A percentile compares a stretch with the other conserved stretches of the same genome.
Evolutionary conservation across 2,797 vertebrate genomes (phyloP).

Genomic region (Cichlasoma orientale): DNA sequence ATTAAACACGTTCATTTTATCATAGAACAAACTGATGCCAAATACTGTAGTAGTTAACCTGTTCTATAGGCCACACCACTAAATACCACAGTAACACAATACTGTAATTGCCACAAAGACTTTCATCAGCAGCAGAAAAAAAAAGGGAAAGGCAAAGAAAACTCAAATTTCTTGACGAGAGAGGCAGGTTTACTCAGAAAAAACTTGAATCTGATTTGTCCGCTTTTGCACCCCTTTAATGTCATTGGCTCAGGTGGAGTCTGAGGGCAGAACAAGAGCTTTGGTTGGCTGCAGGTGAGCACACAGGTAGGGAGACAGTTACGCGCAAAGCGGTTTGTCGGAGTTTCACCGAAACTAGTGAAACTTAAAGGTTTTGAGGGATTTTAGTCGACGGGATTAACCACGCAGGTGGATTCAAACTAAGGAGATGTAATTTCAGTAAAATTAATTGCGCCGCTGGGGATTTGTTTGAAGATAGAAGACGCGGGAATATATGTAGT

Average conservation of each 20-base stretch:
- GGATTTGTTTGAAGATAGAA: background rate
- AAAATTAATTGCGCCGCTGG: rapidly evolving
- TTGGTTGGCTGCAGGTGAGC: slow-evolving; percentile 7
- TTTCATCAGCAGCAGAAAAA: background rate
- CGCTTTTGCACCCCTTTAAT: background rate
- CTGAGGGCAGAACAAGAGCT: slow-evolving; percentile 10
- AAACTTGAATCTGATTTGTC: slow-evolving; percentile 4
- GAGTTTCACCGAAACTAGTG: background rate
- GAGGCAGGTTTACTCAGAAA: background rate
- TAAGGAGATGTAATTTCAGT: background rate
- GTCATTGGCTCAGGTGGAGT: slow-evolving; percentile 38
- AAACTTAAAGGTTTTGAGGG: background rate
- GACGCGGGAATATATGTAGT: background rate
- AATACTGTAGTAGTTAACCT: background rate
- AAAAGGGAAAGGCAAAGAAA: too few species aligned
- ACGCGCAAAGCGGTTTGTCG: background rate
- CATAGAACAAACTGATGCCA: background rate
- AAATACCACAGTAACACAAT: background rate
- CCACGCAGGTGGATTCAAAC: rapidly evolving
- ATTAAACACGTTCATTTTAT: too few species aligned
- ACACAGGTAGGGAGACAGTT: slow-evolving; percentile 3
- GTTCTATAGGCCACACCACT: background rate
- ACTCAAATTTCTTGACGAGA: background rate
- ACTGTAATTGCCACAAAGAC: background rate
- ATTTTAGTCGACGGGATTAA: background rate